Evolutionary conservation across 2,797 vertebrate genomes (phyloP), one percentile per base, ranked within the genome.

Genomic region (Monodelphis domestica): DNA sequence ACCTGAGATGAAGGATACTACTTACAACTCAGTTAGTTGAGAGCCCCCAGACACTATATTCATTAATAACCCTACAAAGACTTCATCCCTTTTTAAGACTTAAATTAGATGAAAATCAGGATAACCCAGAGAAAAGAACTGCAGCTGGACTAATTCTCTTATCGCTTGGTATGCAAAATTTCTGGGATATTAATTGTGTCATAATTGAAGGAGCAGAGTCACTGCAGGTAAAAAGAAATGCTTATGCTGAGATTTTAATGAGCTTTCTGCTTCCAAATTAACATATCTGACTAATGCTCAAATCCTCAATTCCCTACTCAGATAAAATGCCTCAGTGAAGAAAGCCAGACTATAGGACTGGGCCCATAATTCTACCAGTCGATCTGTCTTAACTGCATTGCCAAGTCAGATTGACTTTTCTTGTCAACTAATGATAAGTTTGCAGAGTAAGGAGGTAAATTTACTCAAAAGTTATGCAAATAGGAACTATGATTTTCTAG

Each of bases 211-310:
- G 88, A 57, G 11, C 15, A 26, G 87, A 89, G 57, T 26, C 14
- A 6, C 33, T 4, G 0, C 45, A 57, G 95, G 26, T 87, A 54
- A 33, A 1, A 53, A 90, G 55, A 33, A 55, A 53, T 55, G 12
- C 53, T 54, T 89, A n/a, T 90, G 29, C 33, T 84, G 21, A 11
- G 50, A 57, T 90, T 95, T 89, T 91, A 91, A 95, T n/a, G 54
- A 91, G 29, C 28, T 53, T 87, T 91, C 53, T 92, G 30, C 53
- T 54, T 96, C 45, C 90, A n/a, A 56, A 87, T 89, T 45, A 95
- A 53, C 50, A 50, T 55, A n/a, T 50, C 88, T 94, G 38, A 53
- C 91, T 17, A 12, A 59, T n/a, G 29, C 1, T 7, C 28, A 53
- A 51, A 21, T 57, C 2, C 29, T 33, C 53, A 51, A n/a, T 53